Evolutionary conservation across 2,797 vertebrate genomes (phyloP), one percentile per base, ranked within the genome.

Genomic region (Acropternis orthonyx): DNA sequence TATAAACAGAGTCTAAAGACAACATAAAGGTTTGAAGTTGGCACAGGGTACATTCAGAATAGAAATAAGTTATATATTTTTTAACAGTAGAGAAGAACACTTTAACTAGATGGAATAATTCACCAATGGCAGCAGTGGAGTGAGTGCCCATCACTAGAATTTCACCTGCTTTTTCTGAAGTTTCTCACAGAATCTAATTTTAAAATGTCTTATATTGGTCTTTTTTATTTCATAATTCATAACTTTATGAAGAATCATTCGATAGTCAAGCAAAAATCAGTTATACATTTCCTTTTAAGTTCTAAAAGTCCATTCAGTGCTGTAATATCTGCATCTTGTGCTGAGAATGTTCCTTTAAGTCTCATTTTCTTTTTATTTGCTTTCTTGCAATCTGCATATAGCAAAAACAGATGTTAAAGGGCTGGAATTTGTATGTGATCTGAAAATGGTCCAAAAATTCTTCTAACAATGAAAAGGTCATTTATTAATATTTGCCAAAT

Each of bases 401-500:
- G 41, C 27, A 90, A 86, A 94, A 97, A 8, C 91, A 91, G 89
- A 97, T 91, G 93, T 75, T 95, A 83, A 92, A 88, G 65, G 48
- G 54, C 68, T 94, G 91, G 85, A 95, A 91, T 93, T 91, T 83
- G 49, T 77, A 84, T 94, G 92, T 67, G 91, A 92, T 85, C 85
- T 68, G 95, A 94, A 96, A 88, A 84, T 0, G 0, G 89, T 81
- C n/a, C 63, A 96, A 92, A 96, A 97, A 92, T 94, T 97, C 88
- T 96, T 91, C 80, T 94, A 77, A 96, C 83, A 95, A 96, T 93
- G 72, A 96, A 95, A 95, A 95, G 63, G 4, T 27, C 71, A 89
- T 95, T 85, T 62, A 58, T 79, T 94, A 91, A 91, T 95, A 75
- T 95, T 96, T 96, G 96, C 96, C 95, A 93, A 83, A 96, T 66